A percentile compares a stretch with the other conserved stretches of the same genome.
Evolutionary conservation across 2,888 invertebrate genomes (phyloP).

Genomic region (Schrankia costaestrigalis): DNA sequence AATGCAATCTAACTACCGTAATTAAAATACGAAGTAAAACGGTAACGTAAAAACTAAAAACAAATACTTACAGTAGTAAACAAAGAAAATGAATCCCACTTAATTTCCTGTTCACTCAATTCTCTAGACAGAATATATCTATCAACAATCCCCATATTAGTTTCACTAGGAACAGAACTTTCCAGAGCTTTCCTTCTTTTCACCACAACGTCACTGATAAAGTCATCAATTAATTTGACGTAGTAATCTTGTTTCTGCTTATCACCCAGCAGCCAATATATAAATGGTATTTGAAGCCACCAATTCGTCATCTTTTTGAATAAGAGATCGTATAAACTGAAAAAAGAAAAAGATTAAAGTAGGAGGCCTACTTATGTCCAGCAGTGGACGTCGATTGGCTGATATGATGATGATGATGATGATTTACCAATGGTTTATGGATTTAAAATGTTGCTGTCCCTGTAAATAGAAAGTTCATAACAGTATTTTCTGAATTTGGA

Average conservation of each 20-base stretch:
- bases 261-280: conserved; percentile 48
- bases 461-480: no score
- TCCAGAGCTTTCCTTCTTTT: conserved; percentile 40
- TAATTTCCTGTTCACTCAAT: conserved; percentile 48
- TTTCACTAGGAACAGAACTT: conserved; percentile 24
- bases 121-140: conserved; percentile 50
- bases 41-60: no score
- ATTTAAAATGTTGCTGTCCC: no score
- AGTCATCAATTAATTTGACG: conserved; percentile 35
- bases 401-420: no score
- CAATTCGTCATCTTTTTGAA: conserved; percentile 58
- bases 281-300: conserved; percentile 60
- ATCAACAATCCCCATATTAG: conserved; percentile 51
- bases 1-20: no score
- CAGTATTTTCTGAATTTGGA: no score
- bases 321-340: conserved; percentile 51
- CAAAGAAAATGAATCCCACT: conserved; percentile 47
- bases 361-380: no score
- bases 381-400: no score
- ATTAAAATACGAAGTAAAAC: no score
- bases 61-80: conserved; percentile 67
- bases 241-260: conserved; percentile 35
- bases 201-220: conserved; percentile 44
- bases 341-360: background rate
- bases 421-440: no score